These are phyloP conservation scores for Crax fasciolata DNA, from an alignment of 2,797 vertebrate genomes.

Conservation along the genomic window DNA sequence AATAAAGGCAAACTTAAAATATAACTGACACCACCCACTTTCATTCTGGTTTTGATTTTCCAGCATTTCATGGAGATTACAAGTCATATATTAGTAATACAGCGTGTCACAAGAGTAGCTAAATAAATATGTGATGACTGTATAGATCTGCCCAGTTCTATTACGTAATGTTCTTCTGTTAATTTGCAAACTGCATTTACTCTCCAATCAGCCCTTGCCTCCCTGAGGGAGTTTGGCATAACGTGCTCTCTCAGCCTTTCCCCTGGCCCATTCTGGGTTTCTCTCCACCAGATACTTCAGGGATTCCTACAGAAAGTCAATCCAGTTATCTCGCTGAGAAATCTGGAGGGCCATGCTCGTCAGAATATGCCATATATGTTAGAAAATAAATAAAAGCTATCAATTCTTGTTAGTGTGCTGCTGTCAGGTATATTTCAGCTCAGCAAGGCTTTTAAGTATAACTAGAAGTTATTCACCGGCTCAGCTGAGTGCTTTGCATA, in stretches of 20 bases:
- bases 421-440: background rate
- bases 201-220: background rate
- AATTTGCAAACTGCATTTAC: background rate
- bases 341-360: accelerated
- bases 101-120: background rate
- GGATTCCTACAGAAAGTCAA: background rate
- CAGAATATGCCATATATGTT: background rate
- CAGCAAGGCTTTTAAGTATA: background rate
- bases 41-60: background rate
- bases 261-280: background rate
- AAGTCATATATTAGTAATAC: background rate
- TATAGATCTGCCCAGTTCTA: background rate
- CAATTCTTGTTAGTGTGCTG: too few species aligned
- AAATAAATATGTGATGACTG: background rate
- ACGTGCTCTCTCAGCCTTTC: accelerated
- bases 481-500: background rate
- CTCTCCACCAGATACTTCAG: accelerated
- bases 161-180: background rate
- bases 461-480: background rate
- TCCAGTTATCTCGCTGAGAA: background rate
- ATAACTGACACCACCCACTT: background rate
- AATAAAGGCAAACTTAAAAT: constrained; percentile 27
- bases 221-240: accelerated
- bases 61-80: background rate
- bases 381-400: background rate